phyloP scores from a whole-genome alignment of 2,113 vertebrate species.

The Accipiter cooperii region DNA sequence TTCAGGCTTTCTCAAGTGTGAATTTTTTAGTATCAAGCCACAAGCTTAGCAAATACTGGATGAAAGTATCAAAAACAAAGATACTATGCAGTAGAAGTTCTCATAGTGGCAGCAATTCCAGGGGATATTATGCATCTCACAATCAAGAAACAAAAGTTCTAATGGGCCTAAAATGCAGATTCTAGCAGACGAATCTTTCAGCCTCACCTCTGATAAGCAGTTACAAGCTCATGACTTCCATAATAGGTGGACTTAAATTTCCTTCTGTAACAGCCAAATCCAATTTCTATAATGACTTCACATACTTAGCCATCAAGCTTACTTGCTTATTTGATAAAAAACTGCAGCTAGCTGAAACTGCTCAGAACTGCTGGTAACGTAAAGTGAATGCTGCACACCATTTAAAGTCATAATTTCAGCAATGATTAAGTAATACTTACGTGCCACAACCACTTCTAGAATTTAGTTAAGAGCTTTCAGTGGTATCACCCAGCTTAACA shows the following conservation, averaged over 20 bases:
- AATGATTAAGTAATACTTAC: background rate
- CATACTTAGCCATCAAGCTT: background rate
- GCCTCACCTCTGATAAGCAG: background rate
- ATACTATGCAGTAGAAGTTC: background rate
- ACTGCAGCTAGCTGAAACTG: background rate
- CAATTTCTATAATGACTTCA: background rate
- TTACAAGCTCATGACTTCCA: background rate
- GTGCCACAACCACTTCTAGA: background rate
- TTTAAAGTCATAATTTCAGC: background rate
- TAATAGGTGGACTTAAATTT: background rate
- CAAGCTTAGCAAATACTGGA: background rate
- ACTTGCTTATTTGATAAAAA: background rate
- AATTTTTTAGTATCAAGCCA: background rate
- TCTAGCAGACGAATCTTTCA: background rate
- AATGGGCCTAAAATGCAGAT: background rate
- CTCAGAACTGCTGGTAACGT: background rate
- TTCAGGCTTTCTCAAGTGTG: background rate
- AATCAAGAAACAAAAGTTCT: background rate
- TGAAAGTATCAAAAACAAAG: background rate
- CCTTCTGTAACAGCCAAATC: background rate
- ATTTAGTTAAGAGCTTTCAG: background rate
- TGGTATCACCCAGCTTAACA: background rate
- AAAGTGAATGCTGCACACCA: background rate
- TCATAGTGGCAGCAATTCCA: background rate
- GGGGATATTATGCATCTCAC: background rate